Evolutionary conservation across 37 sponge, comb jelly and placozoan species (phyloP).

Genomic region (Chondrilla cf. caribensis): DNA sequence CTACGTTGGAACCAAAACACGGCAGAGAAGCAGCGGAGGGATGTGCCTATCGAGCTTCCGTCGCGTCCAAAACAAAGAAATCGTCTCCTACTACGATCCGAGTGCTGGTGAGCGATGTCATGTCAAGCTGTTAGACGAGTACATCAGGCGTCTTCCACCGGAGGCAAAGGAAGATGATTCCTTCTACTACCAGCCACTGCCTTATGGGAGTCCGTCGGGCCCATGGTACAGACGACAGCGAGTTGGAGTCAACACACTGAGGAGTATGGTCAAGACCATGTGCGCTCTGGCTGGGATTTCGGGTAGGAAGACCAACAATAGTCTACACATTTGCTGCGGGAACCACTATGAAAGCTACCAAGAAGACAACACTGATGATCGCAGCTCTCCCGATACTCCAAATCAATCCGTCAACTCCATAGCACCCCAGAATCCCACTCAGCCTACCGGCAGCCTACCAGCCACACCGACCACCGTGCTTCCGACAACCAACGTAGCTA

Average conservation of each 20-base stretch:
- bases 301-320: background rate
- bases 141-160: slow-evolving; percentile 13
- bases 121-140: slow-evolving; percentile 1
- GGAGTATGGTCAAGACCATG: slow-evolving; percentile 26
- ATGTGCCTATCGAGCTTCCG: background rate
- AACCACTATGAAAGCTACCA: too few species aligned
- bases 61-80: background rate
- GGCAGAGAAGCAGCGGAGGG: background rate
- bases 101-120: slow-evolving; percentile 16
- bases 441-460: too few species aligned
- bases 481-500: too few species aligned
- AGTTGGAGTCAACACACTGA: slow-evolving; percentile 9
- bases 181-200: slow-evolving; percentile 6
- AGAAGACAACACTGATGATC: too few species aligned
- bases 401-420: too few species aligned
- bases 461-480: too few species aligned
- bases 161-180: background rate
- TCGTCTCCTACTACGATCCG: background rate
- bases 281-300: slow-evolving; percentile 2
- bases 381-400: too few species aligned
- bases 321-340: background rate
- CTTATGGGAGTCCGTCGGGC: background rate
- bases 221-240: slow-evolving; percentile 15
- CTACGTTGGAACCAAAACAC: background rate
- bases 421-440: too few species aligned